Base-by-base conservation (phyloP, 2,888 invertebrate species). In the Syrista parreyssii region DNA sequence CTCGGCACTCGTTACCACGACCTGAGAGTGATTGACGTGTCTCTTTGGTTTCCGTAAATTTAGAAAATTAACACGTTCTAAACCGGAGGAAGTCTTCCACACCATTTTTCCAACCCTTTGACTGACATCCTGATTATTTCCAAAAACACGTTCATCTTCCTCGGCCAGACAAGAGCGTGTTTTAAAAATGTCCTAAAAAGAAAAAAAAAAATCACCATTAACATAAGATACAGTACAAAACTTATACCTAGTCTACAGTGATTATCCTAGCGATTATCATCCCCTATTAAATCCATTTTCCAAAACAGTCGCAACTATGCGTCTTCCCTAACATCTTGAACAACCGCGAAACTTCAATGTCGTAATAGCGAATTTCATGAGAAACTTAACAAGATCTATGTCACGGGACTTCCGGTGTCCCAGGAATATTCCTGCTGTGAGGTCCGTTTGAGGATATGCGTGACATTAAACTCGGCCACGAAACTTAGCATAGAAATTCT, bases 381-480 rank as follows among this genome's bases (percentile, higher is more conserved):
- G 55, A 55, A 55, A 55, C 55, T 55, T 55, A 55, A 75, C 75
- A 81, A 85, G 83, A 85, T 85, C 83, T 85, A 85, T 32, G 69
- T 85, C 83, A 82, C 76, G 68, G 83, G 81, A 82, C 82, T 82
- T 85, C 84, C 81, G 84, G 83, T 78, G 75, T 68, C 68, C 68
- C 34, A 35, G 76, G 23, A 23, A 9, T 72, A 31, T 32, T 74
- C 78, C 68, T 73, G 75, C 68, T 55, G 76, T 31, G 68, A 69
- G 79, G 73, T 74, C 80, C 87, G 55, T 55, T 55, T 0, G 23
- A 89, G 91, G 90, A 91, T 90, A 90, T 89, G 89, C 90, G 88
- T 88, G 80, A 89, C 91, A 90, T 91, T 91, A 91, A 91, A 89
- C 89, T 88, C 86, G 81, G 82, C 83, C 81, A 80, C 83, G 88